phyloP scores from a whole-genome alignment of 2,888 invertebrate species.

The Agrochola macilenta region DNA sequence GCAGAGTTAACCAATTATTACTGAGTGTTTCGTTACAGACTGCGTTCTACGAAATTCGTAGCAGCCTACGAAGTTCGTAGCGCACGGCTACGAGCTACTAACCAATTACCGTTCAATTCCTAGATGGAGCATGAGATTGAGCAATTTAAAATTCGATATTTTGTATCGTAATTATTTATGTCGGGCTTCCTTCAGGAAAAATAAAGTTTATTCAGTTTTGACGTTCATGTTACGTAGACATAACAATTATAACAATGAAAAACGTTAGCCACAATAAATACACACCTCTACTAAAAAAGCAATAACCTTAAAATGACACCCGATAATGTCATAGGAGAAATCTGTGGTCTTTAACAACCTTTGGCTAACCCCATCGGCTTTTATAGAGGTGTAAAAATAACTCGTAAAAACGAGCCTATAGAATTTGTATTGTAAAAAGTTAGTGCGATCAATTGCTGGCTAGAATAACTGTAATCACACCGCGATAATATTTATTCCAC shows the following conservation, averaged over 20 bases:
- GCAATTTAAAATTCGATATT: constrained; percentile 6
- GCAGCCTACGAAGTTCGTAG: constrained; percentile 45
- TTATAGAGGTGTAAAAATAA: constrained; percentile 46
- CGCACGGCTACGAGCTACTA: constrained; percentile 34
- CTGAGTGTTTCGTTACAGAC: constrained; percentile 3
- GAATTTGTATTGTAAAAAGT: constrained; percentile 35
- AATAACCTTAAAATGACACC: constrained; percentile 26
- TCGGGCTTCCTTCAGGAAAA: not conserved
- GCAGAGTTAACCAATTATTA: not conserved
- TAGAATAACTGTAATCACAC: constrained; percentile 46
- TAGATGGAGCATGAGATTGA: constrained; percentile 18
- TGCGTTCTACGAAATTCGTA: constrained; percentile 41
- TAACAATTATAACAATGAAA: not conserved
- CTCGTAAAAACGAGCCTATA: constrained; percentile 34
- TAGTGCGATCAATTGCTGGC: constrained; percentile 33
- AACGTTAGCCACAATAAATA: constrained; percentile 2
- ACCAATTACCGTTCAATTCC: constrained; percentile 32
- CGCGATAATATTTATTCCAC: constrained; percentile 49
- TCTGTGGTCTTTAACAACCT: constrained; percentile 24
- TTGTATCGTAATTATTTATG: not conserved
- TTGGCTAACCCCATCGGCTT: constrained; percentile 25
- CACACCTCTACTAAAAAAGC: not conserved
- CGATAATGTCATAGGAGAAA: constrained; percentile 28
- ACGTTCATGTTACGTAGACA: not conserved
- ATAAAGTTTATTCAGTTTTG: not conserved